Conservation (phyloP, 2,113 vertebrate genomes). For the Centropus bengalensis region DNA sequence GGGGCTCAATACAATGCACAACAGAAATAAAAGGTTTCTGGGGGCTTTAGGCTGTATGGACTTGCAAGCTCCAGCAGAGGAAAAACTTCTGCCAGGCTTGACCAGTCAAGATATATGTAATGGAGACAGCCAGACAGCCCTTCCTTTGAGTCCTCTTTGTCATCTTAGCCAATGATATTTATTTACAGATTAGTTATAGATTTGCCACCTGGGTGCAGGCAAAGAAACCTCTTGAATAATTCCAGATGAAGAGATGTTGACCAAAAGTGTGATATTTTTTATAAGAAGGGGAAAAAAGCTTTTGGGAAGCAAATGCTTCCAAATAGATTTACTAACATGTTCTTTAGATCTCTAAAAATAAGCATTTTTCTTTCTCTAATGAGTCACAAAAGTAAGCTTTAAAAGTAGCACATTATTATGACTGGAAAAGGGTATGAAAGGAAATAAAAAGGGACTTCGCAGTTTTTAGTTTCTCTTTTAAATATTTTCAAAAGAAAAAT, state of each 20-base stretch:
- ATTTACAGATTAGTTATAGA: constrained; percentile 42
- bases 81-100: not conserved
- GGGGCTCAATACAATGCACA: not conserved
- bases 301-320: not conserved
- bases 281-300: not conserved
- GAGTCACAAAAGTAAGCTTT: not conserved
- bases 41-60: not conserved
- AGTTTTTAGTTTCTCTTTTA: not conserved
- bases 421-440: not conserved
- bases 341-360: not conserved
- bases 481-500: not conserved
- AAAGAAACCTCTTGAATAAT: not conserved
- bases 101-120: not conserved
- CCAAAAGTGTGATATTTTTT: not conserved
- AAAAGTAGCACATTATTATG: not conserved
- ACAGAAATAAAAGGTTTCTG: constrained; percentile 17
- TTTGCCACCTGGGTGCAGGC: not conserved
- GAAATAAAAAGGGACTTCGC: not conserved
- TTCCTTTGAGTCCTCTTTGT: not conserved
- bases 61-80: not conserved
- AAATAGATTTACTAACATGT: not conserved
- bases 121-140: not conserved
- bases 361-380: not conserved
- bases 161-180: not conserved
- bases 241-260: not conserved